Evolutionary conservation across 2,888 invertebrate genomes (phyloP).

Genomic region (Liodrosophila aerea): DNA sequence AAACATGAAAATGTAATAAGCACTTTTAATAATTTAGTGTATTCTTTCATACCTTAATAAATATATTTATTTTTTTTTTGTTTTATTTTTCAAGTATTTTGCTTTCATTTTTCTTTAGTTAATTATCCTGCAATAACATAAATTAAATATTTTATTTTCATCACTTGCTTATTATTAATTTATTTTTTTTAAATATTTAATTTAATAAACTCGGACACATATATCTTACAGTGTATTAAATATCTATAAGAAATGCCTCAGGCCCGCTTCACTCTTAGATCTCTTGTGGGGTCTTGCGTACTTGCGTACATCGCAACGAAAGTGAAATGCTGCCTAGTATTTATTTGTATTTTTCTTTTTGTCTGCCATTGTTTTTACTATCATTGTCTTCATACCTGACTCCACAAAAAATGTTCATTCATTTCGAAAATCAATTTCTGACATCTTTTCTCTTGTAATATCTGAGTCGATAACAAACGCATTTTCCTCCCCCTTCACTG

Average conservation of each 20-base stretch:
- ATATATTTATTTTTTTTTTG: too few species aligned
- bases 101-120: too few species aligned
- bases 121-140: too few species aligned
- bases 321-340: conserved; percentile 57
- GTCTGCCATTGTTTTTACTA: conserved; percentile 36
- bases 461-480: conserved; percentile 34
- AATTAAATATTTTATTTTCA: too few species aligned
- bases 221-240: conserved; percentile 1
- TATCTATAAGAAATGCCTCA: conserved; percentile 24
- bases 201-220: background rate
- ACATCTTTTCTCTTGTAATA: conserved; percentile 60
- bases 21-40: too few species aligned
- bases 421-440: conserved; percentile 66
- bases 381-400: conserved; percentile 36
- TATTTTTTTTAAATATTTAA: background rate
- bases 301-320: conserved; percentile 35
- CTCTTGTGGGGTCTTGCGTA: conserved; percentile 6
- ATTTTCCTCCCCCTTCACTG: conserved; percentile 39
- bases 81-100: too few species aligned
- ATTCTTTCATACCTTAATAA: too few species aligned
- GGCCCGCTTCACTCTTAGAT: conserved; percentile 9
- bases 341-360: conserved; percentile 14
- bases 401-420: conserved; percentile 32
- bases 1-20: too few species aligned
- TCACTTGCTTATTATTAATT: too few species aligned